Conservation (phyloP, 2,113 vertebrate genomes). For the Corvus cornix region DNA sequence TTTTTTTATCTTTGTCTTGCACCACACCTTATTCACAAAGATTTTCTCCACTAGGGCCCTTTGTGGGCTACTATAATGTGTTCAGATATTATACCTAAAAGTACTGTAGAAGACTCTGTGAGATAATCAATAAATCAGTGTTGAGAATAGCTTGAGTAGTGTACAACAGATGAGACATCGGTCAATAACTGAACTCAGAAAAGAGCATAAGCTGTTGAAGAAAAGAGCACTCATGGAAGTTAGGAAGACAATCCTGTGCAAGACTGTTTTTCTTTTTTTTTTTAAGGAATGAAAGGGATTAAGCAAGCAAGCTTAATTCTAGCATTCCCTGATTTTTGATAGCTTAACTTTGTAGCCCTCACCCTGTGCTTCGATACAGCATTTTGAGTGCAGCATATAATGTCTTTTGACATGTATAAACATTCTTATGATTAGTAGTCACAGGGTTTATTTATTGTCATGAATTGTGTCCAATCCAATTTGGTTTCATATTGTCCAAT, state of each 20-base stretch:
- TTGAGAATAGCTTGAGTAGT: background rate
- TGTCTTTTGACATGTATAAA: conserved; percentile 22
- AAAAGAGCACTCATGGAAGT: background rate
- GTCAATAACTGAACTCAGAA: background rate
- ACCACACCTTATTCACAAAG: background rate
- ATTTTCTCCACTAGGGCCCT: background rate
- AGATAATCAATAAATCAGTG: background rate
- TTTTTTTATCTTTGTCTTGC: background rate
- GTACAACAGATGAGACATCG: background rate
- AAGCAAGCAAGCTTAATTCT: background rate
- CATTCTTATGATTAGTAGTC: conserved; percentile 13
- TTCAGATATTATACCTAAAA: background rate
- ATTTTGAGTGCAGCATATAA: background rate
- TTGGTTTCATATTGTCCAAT: background rate
- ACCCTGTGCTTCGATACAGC: background rate
- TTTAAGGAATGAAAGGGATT: background rate
- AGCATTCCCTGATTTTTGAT: background rate
- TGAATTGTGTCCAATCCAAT: conserved; percentile 22
- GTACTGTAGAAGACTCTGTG: background rate
- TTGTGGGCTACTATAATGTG: background rate
- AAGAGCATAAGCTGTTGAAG: background rate
- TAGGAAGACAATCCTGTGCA: background rate
- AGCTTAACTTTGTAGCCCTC: background rate
- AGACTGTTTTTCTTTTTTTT: background rate
- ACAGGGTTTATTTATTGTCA: conserved; percentile 40